These are phyloP conservation scores for Poeciliopsis turrubarensis DNA, from an alignment of 2,113 vertebrate genomes.

Conservation along the genomic window DNA sequence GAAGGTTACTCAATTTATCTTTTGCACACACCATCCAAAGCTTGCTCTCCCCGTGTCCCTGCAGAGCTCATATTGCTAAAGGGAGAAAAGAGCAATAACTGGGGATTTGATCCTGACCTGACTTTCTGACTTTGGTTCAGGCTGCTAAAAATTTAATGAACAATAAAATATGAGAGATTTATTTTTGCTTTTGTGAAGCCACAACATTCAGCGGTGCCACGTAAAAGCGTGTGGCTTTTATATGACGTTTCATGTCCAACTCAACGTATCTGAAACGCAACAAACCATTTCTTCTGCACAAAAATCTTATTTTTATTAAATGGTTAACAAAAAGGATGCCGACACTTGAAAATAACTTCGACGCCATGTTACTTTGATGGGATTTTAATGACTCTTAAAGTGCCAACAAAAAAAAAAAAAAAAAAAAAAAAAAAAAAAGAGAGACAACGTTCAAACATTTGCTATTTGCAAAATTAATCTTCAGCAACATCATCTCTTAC, in stretches of 20 bases:
- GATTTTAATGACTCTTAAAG: not conserved
- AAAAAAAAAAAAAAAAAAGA: not conserved
- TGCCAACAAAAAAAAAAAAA: not conserved
- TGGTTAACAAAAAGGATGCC: not conserved
- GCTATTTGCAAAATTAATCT: no score
- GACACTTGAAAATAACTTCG: not conserved
- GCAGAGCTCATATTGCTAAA: conserved; percentile 54
- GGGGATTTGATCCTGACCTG: conserved; percentile 30
- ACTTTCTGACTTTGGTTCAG: conserved; percentile 19
- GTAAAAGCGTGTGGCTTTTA: not conserved
- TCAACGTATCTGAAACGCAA: not conserved
- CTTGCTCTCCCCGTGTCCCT: conserved; percentile 47
- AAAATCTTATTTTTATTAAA: not conserved
- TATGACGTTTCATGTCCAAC: not conserved
- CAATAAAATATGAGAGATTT: not conserved
- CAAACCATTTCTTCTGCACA: not conserved
- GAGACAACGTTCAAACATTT: not conserved
- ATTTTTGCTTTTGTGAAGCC: not conserved
- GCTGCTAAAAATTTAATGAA: conserved; percentile 6
- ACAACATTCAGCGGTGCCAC: not conserved
- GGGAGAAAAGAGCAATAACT: conserved; percentile 30
- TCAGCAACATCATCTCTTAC: no score
- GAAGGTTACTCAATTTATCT: conserved; percentile 86
- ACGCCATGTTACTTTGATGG: not conserved
- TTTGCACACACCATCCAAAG: conserved; percentile 76